Evolutionary conservation across 2,797 vertebrate genomes (phyloP).

Genomic region (Xyrichtys novacula): DNA sequence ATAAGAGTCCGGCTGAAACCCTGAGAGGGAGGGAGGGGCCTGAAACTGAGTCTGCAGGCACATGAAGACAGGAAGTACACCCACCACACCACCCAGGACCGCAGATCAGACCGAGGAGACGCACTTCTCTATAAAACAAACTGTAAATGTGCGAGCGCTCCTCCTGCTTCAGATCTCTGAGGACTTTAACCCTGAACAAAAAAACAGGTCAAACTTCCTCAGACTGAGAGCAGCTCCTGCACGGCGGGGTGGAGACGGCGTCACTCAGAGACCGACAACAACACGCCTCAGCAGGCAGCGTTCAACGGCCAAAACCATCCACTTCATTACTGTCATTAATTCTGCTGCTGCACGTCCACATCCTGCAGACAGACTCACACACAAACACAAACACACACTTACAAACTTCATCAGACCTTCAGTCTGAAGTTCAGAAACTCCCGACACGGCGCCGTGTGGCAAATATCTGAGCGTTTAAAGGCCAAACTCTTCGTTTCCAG

Average conservation of each 20-base stretch:
- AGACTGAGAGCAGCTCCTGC: not conserved
- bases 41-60: not conserved
- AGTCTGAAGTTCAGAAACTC: not conserved
- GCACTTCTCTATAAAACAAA: not conserved
- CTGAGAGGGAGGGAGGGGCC: not conserved
- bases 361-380: not conserved
- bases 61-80: not conserved
- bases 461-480: too few relatives aligned
- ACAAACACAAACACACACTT: not conserved
- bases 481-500: not conserved
- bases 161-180: not conserved
- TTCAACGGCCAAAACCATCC: not conserved
- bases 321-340: not conserved
- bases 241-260: not conserved
- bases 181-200: not conserved
- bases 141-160: not conserved
- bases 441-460: not conserved
- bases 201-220: not conserved
- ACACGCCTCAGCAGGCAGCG: not conserved
- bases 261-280: not conserved
- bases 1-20: conserved; percentile 24
- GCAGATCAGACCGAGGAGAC: not conserved
- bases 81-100: not conserved
- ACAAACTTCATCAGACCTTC: not conserved
- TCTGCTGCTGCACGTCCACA: not conserved